These are phyloP conservation scores for Pterocles gutturalis DNA, from an alignment of 2,113 vertebrate species.

Conservation along the genomic window DNA sequence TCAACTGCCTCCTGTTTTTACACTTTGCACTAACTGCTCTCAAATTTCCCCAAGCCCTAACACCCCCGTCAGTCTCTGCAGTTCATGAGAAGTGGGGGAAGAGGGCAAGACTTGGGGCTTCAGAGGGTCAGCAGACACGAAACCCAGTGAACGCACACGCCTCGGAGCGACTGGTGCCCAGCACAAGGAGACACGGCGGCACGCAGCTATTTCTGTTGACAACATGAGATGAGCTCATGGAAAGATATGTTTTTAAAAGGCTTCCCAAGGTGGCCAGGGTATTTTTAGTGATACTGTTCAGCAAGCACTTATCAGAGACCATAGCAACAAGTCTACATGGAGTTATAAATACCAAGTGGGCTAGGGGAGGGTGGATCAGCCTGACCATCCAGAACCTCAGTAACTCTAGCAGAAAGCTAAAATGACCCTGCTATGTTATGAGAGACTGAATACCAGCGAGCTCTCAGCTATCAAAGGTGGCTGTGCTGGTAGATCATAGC, in stretches of 20 bases:
- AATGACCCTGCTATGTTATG: background rate
- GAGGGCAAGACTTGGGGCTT: background rate
- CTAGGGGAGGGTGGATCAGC: background rate
- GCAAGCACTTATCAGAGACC: slow-evolving; percentile 66
- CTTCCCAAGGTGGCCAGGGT: slow-evolving; percentile 68
- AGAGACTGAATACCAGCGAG: slow-evolving; percentile 26
- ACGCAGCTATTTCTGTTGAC: slow-evolving; percentile 58
- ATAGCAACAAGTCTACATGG: slow-evolving; percentile 77
- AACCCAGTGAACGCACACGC: background rate
- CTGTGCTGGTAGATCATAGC: background rate
- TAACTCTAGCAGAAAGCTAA: slow-evolving; percentile 60
- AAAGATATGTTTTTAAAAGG: slow-evolving; percentile 72
- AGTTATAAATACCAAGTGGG: slow-evolving; percentile 68
- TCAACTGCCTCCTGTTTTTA: background rate
- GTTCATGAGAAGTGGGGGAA: background rate
- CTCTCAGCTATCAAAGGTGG: slow-evolving; percentile 54
- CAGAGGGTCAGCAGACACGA: background rate
- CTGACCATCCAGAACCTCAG: slow-evolving; percentile 59
- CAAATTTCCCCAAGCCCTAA: background rate
- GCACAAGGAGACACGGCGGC: background rate
- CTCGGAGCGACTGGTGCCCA: background rate
- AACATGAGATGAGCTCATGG: slow-evolving; percentile 70
- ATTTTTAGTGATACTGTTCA: slow-evolving; percentile 73
- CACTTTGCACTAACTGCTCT: background rate
- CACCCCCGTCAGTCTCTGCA: background rate